These are phyloP conservation scores for Bombus cullumanus DNA, from an alignment of 1,140 invertebrate genomes.

Conservation along the genomic window DNA sequence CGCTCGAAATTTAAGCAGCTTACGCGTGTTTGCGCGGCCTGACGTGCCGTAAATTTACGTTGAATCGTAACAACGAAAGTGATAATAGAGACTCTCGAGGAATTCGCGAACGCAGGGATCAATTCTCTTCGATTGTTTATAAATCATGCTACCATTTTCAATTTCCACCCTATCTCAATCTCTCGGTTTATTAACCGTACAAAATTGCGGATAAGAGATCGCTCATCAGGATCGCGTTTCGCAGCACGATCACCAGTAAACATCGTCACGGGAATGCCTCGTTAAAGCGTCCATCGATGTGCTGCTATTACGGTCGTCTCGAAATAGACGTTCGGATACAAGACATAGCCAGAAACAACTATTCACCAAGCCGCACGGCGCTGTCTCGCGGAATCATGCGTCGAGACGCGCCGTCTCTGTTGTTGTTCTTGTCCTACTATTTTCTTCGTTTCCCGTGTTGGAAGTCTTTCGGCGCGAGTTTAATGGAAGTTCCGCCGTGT, in stretches of 20 bases:
- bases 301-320: slow-evolving; percentile 25
- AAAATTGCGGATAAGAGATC: not conserved
- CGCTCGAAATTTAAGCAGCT: not conserved
- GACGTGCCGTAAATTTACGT: not conserved
- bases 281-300: slow-evolving; percentile 37
- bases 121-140: not conserved
- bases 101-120: not conserved
- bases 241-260: not conserved
- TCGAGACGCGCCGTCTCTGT: not conserved
- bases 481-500: not conserved
- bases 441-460: not conserved
- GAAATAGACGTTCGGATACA: slow-evolving; percentile 33
- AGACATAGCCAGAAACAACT: slow-evolving; percentile 18
- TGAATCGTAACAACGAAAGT: not conserved
- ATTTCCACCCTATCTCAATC: not conserved
- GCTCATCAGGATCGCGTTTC: not conserved
- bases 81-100: no score
- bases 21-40: not conserved
- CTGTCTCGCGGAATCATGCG: not conserved
- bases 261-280: slow-evolving; percentile 3
- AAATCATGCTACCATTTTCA: not conserved
- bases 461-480: not conserved
- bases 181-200: not conserved
- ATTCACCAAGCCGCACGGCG: not conserved
- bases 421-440: not conserved